A percentile compares a stretch with the other conserved stretches of the same genome.
phyloP scores from a whole-genome alignment of 1,140 invertebrate species.

The Pseudomyrmex flavicornis region DNA sequence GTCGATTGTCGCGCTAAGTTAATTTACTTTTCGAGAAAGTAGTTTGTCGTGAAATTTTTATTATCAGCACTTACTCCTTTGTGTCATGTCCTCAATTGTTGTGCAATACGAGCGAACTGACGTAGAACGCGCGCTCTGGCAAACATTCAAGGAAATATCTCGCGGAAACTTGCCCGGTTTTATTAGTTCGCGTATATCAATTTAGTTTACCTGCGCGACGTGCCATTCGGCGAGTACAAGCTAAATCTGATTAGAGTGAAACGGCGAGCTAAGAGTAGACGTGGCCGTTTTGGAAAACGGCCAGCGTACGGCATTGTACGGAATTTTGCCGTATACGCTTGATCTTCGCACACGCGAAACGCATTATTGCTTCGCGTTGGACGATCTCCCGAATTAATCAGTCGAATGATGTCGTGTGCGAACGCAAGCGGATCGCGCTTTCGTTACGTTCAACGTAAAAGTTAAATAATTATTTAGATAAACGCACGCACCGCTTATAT shows the following conservation, averaged over 20 bases:
- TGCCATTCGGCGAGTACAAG: constrained; percentile 22
- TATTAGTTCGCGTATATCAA: constrained; percentile 41
- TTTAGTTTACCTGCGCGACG: constrained; percentile 12
- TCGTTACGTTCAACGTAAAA: neutral
- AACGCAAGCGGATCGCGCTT: neutral
- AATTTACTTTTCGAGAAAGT: neutral
- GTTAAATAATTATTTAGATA: constrained; percentile 31
- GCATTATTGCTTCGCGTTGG: neutral
- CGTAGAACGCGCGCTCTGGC: neutral
- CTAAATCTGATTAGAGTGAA: constrained; percentile 34
- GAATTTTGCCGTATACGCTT: constrained; percentile 16
- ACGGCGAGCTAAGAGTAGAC: neutral
- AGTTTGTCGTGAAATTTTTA: neutral
- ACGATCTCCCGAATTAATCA: neutral
- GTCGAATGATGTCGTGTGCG: neutral
- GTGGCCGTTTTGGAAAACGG: constrained; percentile 20
- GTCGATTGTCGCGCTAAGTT: neutral
- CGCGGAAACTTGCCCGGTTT: neutral
- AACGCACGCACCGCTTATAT: neutral
- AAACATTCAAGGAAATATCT: constrained; percentile 22
- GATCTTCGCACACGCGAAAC: neutral
- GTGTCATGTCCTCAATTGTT: neutral
- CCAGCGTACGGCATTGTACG: neutral
- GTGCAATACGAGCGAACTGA: neutral
- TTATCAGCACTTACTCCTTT: neutral